Percentiles rank a stretch among this genome's conserved stretches.
Evolutionary conservation across 1,140 invertebrate genomes (phyloP).

Genomic region (Acromyrmex heyeri): DNA sequence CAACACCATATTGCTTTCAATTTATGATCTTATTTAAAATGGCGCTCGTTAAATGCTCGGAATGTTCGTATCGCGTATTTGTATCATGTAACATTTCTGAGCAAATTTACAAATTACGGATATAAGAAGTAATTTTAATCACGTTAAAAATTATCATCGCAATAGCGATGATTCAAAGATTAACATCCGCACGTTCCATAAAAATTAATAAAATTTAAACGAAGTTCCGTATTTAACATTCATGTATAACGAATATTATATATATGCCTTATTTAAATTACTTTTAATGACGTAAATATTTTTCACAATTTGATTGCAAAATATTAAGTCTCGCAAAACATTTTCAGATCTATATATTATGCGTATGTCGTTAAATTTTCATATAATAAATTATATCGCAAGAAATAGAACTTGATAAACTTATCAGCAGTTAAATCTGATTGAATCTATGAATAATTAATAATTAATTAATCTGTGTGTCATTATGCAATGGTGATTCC

Average conservation of each 20-base stretch:
- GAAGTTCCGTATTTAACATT: not conserved
- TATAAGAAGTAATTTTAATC: constrained; percentile 29
- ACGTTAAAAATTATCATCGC: not conserved
- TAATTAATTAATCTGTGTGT: constrained; percentile 5
- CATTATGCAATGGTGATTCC: not conserved
- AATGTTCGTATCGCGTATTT: not conserved
- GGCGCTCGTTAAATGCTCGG: not conserved
- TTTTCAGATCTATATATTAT: not conserved
- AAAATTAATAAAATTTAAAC: not conserved
- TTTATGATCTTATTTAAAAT: constrained; percentile 6
- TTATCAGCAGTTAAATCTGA: not conserved
- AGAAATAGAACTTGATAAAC: not conserved
- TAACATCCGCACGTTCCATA: not conserved
- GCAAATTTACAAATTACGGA: not conserved
- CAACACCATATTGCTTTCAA: constrained; percentile 30
- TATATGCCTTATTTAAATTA: not conserved
- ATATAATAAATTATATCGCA: not conserved
- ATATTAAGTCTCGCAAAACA: not conserved
- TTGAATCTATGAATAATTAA: not conserved
- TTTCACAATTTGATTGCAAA: constrained; percentile 11
- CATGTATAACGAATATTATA: not conserved
- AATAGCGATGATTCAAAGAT: not conserved
- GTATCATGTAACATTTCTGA: not conserved
- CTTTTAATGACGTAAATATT: not conserved
- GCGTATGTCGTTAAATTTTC: not conserved